Conservation (phyloP, 2,113 vertebrate species). For the Phrynocephalus versicolor region DNA sequence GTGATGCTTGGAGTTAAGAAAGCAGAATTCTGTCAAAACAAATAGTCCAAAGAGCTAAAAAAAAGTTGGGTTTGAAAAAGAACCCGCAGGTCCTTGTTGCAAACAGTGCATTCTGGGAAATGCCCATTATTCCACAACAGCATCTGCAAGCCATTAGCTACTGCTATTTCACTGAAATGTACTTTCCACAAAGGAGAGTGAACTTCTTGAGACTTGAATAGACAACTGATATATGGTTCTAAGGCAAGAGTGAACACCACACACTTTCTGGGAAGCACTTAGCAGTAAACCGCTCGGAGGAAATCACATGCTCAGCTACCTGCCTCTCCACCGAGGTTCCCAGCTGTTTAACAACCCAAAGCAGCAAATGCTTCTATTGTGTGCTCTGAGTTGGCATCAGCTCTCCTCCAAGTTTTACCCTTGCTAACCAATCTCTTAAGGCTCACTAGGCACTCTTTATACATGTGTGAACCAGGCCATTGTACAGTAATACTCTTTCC, state of each 20-base stretch:
- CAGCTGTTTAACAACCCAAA: background rate
- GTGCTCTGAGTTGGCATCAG: background rate
- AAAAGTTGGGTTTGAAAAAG: constrained; percentile 23
- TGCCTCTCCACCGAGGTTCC: background rate
- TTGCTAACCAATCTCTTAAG: background rate
- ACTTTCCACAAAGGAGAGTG: background rate
- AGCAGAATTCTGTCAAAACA: constrained; percentile 64
- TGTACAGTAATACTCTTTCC: background rate
- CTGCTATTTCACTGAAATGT: constrained; percentile 1
- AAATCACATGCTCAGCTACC: background rate
- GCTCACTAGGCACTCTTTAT: background rate
- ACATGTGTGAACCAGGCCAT: background rate
- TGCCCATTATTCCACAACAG: constrained; percentile 1
- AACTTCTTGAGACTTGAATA: background rate
- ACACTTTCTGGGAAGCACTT: background rate
- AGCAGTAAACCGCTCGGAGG: rapidly evolving
- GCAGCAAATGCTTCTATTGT: background rate
- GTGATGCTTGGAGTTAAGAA: constrained; percentile 62
- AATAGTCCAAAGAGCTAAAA: constrained; percentile 52
- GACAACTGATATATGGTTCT: constrained; percentile 5
- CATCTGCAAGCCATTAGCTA: constrained; percentile 18
- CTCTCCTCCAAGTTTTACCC: background rate
- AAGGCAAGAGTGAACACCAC: background rate
- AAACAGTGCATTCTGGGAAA: constrained; percentile 40
- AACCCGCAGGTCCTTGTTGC: constrained; percentile 51